Base-by-base conservation (phyloP, 2,888 invertebrate species). In the Apodemia zela region DNA sequence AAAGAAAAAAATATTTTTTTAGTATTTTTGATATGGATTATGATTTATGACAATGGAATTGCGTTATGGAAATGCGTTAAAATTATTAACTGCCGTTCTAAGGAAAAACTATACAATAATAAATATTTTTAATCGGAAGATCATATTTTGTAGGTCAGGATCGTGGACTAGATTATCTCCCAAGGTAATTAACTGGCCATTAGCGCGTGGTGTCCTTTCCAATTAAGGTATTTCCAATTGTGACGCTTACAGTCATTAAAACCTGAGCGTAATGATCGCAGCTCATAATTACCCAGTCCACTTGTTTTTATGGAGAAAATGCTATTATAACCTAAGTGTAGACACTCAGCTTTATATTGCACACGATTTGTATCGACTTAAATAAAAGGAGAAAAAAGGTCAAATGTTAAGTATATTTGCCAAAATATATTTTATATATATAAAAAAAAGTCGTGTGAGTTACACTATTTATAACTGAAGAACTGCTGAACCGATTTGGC, bases 161-260 rank as follows among this genome's bases (percentile, higher is more conserved):
- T 13, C 51, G 21, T 51, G 21, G 21, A 11, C 51, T 51, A 51
- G 51, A 51, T 51, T 17, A 51, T 13, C 45, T 11, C 21, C 51
- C 21, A 51, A 51, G 51, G 51, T 51, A 21, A 3, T 13, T 4
- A 11, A 51, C 21, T 51, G 13, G 51, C 1, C 21, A 21, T 51
- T 51, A 21, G 51, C 51, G 51, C 13, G 51, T 10, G 4, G 1
- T 51, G 21, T 21, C 51, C 51, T 51, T 21, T 51, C 13, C 51
- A 51, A 51, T 51, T 21, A 51, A 51, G 51, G 51, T 21, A 21
- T 51, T 21, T 51, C 45, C 45, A 45, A 17, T 45, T 45, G 45
- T 7, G 21, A 51, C 51, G 51, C 21, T 51, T 3, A 51, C 21
- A 13, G 45, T 4, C 18, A 51, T 51, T 51, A 51, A 21, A 25